Conservation (phyloP, 2,888 invertebrate species). For the Nemotelus nigrinus region DNA sequence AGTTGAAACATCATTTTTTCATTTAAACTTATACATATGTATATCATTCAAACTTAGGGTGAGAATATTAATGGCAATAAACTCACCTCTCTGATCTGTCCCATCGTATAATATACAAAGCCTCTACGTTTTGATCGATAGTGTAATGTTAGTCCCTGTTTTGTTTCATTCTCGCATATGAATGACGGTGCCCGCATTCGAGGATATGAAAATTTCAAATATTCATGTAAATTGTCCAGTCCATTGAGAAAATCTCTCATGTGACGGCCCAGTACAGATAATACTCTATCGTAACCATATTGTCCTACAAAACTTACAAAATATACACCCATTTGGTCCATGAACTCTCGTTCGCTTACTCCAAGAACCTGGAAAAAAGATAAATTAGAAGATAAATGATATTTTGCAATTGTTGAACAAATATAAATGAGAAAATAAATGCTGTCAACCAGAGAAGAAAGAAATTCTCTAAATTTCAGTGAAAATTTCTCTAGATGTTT, state of each 20-base stretch:
- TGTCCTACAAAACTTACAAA: constrained; percentile 94
- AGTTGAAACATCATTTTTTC: too few species aligned
- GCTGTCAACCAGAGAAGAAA: too few species aligned
- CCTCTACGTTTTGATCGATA: constrained; percentile 93
- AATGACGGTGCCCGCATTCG: constrained; percentile 92
- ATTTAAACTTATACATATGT: too few species aligned
- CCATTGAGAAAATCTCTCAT: constrained; percentile 96
- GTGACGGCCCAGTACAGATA: constrained; percentile 90
- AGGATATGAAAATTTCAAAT: constrained; percentile 95
- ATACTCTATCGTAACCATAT: constrained; percentile 92
- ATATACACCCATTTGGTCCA: constrained; percentile 93
- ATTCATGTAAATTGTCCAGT: constrained; percentile 96
- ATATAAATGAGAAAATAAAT: too few species aligned
- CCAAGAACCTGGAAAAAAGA: constrained; percentile 75
- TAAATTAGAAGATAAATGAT: constrained; percentile 15
- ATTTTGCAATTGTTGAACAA: too few species aligned
- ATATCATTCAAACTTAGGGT: too few species aligned
- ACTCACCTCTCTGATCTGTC: constrained; percentile 86
- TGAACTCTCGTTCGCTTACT: constrained; percentile 88
- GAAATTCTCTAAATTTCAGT: too few species aligned
- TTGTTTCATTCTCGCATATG: constrained; percentile 94
- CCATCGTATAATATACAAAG: constrained; percentile 96
- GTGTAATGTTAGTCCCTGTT: constrained; percentile 91
- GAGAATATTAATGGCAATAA: not conserved
- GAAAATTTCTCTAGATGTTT: too few species aligned